phyloP scores from a whole-genome alignment of 2,888 invertebrate species.

The Metalampra italica region DNA sequence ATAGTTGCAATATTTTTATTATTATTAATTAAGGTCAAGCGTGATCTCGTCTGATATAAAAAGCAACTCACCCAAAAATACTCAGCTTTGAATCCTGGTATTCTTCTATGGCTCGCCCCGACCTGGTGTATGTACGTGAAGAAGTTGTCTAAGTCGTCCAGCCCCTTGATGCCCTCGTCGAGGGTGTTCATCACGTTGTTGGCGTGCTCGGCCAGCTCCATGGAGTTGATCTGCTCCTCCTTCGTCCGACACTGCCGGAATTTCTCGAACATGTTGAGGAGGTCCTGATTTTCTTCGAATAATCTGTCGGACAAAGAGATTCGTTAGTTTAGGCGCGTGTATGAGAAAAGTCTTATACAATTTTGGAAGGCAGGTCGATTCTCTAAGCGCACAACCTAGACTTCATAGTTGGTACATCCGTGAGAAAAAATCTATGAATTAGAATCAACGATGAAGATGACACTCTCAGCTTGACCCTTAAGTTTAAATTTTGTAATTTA shows the following conservation, averaged over 20 bases:
- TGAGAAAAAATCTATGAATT: no score
- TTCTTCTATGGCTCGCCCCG: constrained; percentile 89
- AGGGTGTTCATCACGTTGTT: constrained; percentile 93
- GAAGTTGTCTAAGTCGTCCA: constrained; percentile 92
- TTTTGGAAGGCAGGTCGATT: no score
- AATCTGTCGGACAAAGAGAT: constrained; percentile 76
- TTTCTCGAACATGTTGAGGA: constrained; percentile 88
- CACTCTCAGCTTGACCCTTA: no score
- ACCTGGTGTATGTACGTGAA: constrained; percentile 89
- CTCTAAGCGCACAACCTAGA: no score
- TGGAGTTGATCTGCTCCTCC: constrained; percentile 88
- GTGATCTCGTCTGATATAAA: no score
- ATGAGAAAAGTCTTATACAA: not conserved
- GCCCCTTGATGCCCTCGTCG: constrained; percentile 91
- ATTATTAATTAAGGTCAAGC: no score
- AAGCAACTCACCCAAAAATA: constrained; percentile 93
- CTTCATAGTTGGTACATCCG: no score
- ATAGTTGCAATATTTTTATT: no score
- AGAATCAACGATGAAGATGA: no score
- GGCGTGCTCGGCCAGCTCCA: constrained; percentile 92
- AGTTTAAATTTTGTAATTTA: no score
- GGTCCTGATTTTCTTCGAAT: constrained; percentile 90
- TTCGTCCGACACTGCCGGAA: constrained; percentile 88
- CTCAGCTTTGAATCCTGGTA: constrained; percentile 91
- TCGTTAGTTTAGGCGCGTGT: not conserved